These are phyloP conservation scores for Numida meleagris DNA, from an alignment of 2,113 vertebrate genomes.

Conservation along the genomic window DNA sequence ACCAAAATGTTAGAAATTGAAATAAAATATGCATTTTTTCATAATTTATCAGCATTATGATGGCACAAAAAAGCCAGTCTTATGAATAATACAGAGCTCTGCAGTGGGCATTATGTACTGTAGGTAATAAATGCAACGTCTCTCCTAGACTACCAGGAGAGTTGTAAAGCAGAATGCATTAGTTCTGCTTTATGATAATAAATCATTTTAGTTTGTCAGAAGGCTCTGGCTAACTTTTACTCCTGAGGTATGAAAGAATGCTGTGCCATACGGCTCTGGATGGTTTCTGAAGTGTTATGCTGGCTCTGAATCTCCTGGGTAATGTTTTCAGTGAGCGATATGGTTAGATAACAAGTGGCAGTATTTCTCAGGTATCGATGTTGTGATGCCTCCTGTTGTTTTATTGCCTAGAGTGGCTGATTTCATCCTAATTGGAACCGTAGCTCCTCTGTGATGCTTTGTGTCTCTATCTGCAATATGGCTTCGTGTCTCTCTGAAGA, in stretches of 20 bases:
- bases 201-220: slow-evolving; percentile 86
- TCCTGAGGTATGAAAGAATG: slow-evolving; percentile 79
- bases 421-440: slow-evolving; percentile 85
- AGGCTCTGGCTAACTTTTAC: slow-evolving; percentile 79
- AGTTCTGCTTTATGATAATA: slow-evolving; percentile 87
- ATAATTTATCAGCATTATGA: slow-evolving; percentile 85
- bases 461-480: slow-evolving; percentile 84
- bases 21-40: slow-evolving; percentile 89
- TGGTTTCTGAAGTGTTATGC: slow-evolving; percentile 81
- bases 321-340: slow-evolving; percentile 84
- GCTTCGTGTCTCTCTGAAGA: neutral
- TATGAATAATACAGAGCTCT: slow-evolving; percentile 94
- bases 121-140: slow-evolving; percentile 88
- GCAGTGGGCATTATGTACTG: slow-evolving; percentile 81
- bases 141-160: slow-evolving; percentile 84
- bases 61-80: slow-evolving; percentile 86
- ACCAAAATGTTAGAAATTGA: slow-evolving; percentile 87
- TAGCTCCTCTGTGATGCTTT: slow-evolving; percentile 81
- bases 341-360: slow-evolving; percentile 86
- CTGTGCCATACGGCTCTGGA: slow-evolving; percentile 76
- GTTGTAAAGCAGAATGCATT: slow-evolving; percentile 88
- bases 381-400: slow-evolving; percentile 81
- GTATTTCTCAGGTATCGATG: slow-evolving; percentile 83
- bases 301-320: slow-evolving; percentile 80
- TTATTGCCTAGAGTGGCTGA: slow-evolving; percentile 82